Evolutionary conservation across 2,113 vertebrate species (phyloP).

Genomic region (Zapornia atra): DNA sequence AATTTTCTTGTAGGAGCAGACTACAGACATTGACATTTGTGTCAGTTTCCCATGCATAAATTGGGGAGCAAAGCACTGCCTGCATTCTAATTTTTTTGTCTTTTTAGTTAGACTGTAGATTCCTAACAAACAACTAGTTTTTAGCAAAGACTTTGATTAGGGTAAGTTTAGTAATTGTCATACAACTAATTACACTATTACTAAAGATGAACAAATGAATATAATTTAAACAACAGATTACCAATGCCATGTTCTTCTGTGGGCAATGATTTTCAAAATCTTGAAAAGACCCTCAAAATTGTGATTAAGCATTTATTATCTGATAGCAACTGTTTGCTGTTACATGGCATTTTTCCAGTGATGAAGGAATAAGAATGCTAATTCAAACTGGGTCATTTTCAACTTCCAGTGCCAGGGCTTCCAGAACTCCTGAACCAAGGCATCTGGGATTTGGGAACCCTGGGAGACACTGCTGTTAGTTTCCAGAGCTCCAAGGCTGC

Average conservation of each 20-base stretch:
- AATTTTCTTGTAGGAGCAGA: not conserved
- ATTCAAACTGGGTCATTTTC: not conserved
- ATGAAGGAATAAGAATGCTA: not conserved
- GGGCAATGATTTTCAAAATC: not conserved
- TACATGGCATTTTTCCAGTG: not conserved
- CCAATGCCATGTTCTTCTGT: not conserved
- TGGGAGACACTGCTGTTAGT: not conserved
- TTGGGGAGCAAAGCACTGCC: not conserved
- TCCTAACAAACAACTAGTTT: not conserved
- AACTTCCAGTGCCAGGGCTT: not conserved
- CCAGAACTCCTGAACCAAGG: not conserved
- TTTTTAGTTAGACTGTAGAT: not conserved
- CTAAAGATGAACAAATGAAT: not conserved
- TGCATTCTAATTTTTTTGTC: not conserved
- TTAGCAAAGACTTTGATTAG: not conserved
- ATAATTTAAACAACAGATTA: not conserved
- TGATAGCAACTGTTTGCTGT: not conserved
- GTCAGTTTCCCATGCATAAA: not conserved
- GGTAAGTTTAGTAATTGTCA: not conserved
- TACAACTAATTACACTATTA: not conserved
- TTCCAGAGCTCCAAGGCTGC: not conserved
- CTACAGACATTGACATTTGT: not conserved
- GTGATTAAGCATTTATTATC: not conserved
- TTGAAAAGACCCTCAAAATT: not conserved
- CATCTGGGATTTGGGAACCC: not conserved